Percentiles rank a stretch among this genome's conserved stretches.
These are phyloP conservation scores for Epinotia demarniana DNA, from an alignment of 2,888 invertebrate species.

Conservation along the genomic window DNA sequence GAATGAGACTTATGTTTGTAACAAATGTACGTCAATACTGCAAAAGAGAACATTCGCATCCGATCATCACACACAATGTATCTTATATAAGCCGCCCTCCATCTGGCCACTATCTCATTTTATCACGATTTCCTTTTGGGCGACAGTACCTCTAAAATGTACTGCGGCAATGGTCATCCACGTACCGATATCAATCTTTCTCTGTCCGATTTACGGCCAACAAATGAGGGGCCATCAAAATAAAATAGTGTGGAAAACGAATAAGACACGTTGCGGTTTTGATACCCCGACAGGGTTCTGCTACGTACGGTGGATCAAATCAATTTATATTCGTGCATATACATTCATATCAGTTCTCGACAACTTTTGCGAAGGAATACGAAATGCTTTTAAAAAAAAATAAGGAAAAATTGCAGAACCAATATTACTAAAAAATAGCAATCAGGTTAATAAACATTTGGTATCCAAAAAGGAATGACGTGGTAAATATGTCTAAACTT, in stretches of 20 bases:
- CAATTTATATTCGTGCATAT: slow-evolving; percentile 4
- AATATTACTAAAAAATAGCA: no score
- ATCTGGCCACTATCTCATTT: slow-evolving; percentile 1
- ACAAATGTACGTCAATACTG: neutral
- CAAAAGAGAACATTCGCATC: neutral
- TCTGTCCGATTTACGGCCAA: slow-evolving; percentile 45
- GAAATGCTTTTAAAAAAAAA: neutral
- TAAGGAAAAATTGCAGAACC: no score
- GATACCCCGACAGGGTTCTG: slow-evolving; percentile 19
- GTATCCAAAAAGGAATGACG: no score
- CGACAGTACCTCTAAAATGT: slow-evolving; percentile 24
- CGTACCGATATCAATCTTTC: slow-evolving; percentile 46
- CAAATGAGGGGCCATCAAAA: slow-evolving; percentile 45
- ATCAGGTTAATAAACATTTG: no score
- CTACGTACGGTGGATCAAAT: slow-evolving; percentile 10
- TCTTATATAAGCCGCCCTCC: neutral
- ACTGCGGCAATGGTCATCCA: slow-evolving; percentile 26
- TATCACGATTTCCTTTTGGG: slow-evolving; percentile 26
- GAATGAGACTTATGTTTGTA: no score
- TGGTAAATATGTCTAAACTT: no score
- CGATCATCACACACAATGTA: neutral
- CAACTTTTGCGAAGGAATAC: neutral
- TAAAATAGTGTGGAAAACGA: slow-evolving; percentile 45
- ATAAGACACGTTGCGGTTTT: slow-evolving; percentile 45
- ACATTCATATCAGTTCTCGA: neutral